Conservation (phyloP, 2,888 invertebrate species). For the Tinea semifulvella region DNA sequence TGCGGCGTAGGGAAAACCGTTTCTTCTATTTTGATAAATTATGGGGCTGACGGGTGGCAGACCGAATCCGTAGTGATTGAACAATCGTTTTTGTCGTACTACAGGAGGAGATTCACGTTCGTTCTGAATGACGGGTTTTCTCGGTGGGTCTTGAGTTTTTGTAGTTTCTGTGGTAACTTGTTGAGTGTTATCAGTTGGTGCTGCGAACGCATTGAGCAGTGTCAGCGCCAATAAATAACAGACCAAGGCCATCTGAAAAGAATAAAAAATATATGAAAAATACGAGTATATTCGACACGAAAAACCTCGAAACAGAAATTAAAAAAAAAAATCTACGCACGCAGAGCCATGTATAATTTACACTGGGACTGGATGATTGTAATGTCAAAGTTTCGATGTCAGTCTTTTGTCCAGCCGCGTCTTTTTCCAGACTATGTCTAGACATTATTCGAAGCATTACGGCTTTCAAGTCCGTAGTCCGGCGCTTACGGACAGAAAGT, state of each 20-base stretch:
- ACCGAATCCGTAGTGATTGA: conserved; percentile 29
- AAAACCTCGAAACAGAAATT: too few species aligned
- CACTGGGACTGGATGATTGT: too few species aligned
- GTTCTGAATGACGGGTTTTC: not conserved
- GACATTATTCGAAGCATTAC: too few species aligned
- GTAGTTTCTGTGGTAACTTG: not conserved
- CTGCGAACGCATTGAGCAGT: conserved; percentile 22
- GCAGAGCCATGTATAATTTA: too few species aligned
- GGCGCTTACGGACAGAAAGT: too few species aligned
- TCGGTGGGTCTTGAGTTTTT: conserved; percentile 2
- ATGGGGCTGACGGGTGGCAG: conserved; percentile 29
- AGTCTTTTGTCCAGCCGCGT: too few species aligned
- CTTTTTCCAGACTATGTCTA: too few species aligned
- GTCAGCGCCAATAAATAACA: conserved; percentile 14
- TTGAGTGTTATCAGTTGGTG: conserved; percentile 31
- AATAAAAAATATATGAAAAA: conserved; percentile 18
- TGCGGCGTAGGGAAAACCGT: conserved; percentile 19
- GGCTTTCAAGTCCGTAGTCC: too few species aligned
- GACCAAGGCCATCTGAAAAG: conserved; percentile 43
- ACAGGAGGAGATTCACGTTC: not conserved
- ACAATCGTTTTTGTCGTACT: conserved; percentile 35
- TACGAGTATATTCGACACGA: too few species aligned
- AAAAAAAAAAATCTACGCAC: too few species aligned
- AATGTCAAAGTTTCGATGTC: too few species aligned
- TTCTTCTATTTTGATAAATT: conserved; percentile 17